Percentiles rank a stretch among this genome's conserved stretches.
These are phyloP conservation scores for Turdus rufiventris DNA, from an alignment of 2,113 vertebrate species.

Conservation along the genomic window DNA sequence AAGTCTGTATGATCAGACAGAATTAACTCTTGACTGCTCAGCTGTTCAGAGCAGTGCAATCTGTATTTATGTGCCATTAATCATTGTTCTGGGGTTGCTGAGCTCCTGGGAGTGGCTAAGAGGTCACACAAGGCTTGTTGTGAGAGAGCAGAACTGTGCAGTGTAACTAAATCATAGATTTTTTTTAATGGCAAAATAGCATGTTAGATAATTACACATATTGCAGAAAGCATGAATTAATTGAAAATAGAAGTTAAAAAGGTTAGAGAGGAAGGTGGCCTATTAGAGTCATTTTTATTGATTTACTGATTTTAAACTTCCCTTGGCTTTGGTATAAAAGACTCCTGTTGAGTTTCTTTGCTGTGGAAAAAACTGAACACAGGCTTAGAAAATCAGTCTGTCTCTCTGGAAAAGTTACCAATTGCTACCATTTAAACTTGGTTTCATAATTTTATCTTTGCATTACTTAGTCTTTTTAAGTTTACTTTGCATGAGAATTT, in stretches of 20 bases:
- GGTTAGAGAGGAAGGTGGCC: not conserved
- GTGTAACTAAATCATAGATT: not conserved
- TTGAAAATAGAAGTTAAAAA: not conserved
- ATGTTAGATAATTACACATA: not conserved
- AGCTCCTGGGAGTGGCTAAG: not conserved
- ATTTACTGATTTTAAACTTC: not conserved
- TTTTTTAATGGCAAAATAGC: not conserved
- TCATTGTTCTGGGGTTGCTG: not conserved
- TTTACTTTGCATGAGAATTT: not conserved
- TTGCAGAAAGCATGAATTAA: not conserved
- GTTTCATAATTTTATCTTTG: not conserved
- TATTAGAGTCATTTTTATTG: not conserved
- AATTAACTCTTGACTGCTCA: not conserved
- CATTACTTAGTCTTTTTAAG: not conserved
- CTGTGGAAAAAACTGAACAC: not conserved
- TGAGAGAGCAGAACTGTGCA: not conserved
- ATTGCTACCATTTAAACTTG: not conserved
- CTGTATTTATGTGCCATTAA: not conserved
- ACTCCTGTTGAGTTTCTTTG: not conserved
- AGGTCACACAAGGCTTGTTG: not conserved
- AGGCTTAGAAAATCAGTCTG: not conserved
- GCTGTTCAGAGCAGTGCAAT: not conserved
- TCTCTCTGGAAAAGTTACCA: not conserved
- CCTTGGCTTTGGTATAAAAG: not conserved
- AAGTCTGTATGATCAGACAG: not conserved